Conservation (phyloP, 2,888 invertebrate species). For the Mimas tiliae region DNA sequence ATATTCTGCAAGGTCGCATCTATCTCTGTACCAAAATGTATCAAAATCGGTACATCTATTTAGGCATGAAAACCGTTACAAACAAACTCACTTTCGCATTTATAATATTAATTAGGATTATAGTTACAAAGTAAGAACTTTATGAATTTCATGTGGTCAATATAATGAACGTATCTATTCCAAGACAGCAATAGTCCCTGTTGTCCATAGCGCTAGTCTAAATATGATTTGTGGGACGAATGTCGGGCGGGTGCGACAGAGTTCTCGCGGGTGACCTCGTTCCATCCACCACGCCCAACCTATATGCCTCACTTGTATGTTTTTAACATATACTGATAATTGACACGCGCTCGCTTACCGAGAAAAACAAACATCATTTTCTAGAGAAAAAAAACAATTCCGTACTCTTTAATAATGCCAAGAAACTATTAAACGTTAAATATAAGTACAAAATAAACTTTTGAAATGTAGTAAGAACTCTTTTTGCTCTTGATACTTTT, state of each 20-base stretch:
- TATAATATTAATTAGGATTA: no score
- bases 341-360: conserved; percentile 27
- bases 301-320: conserved; percentile 27
- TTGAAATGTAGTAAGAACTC: no score
- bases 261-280: conserved; percentile 67
- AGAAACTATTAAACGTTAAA: background rate
- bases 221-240: conserved; percentile 78
- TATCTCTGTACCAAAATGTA: no score
- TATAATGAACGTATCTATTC: conserved; percentile 45
- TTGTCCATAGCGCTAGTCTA: conserved; percentile 69
- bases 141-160: background rate
- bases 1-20: no score
- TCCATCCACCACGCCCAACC: conserved; percentile 52
- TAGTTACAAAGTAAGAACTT: background rate
- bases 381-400: background rate
- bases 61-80: no score
- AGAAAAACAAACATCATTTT: conserved; percentile 27
- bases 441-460: no score
- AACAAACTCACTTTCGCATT: no score
- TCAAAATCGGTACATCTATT: no score
- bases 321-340: conserved; percentile 29
- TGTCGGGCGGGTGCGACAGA: conserved; percentile 64
- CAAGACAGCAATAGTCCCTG: conserved; percentile 69
- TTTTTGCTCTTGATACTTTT: no score
- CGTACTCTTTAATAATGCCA: background rate